phyloP scores from a whole-genome alignment of 92 coral and sea anemone genomes.

The Heliopora coerulea region DNA sequence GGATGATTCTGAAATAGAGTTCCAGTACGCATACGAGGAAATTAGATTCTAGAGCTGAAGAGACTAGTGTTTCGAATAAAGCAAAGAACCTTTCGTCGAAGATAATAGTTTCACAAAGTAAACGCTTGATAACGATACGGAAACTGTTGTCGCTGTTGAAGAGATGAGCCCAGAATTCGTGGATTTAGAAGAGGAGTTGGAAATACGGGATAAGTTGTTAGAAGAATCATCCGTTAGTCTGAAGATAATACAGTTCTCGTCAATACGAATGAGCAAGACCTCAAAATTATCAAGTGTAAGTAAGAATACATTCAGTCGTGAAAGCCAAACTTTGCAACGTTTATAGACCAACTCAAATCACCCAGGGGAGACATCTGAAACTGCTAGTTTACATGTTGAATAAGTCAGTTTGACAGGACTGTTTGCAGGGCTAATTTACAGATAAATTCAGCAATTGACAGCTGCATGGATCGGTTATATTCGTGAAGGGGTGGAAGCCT shows the following conservation, averaged over 20 bases:
- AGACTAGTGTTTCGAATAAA: too few species aligned
- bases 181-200: slow-evolving; percentile 41
- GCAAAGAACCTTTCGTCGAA: neutral
- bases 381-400: too few species aligned
- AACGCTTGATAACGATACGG: neutral
- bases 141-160: neutral
- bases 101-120: neutral
- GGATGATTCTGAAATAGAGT: too few species aligned
- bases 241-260: neutral
- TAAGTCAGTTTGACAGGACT: too few species aligned
- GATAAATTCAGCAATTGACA: too few species aligned
- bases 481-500: too few species aligned
- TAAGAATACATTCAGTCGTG: too few species aligned
- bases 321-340: too few species aligned
- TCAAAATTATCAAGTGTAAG: slow-evolving; percentile 63
- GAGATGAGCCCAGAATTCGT: neutral
- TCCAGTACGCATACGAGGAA: neutral
- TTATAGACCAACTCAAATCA: too few species aligned
- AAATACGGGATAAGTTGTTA: slow-evolving; percentile 52
- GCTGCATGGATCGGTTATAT: too few species aligned
- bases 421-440: too few species aligned
- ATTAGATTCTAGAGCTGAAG: neutral
- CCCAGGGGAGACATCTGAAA: too few species aligned
- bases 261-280: neutral
- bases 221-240: slow-evolving; percentile 35